Conservation (phyloP, 2,113 vertebrate genomes). For the Parus major region DNA sequence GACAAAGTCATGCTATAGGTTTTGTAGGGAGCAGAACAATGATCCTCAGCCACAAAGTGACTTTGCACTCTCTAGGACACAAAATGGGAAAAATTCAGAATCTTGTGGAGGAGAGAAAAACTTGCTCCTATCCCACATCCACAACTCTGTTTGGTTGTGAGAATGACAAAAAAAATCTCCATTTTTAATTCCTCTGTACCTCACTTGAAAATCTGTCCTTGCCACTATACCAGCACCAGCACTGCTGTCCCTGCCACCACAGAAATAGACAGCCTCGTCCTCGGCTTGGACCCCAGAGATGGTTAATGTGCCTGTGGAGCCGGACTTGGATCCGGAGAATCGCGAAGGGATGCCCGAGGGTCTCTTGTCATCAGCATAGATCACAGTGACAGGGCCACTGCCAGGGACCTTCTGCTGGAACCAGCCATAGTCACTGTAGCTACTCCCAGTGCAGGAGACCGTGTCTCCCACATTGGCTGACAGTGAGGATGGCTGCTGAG, state of each 20-base stretch:
- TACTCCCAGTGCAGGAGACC: neutral
- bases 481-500: too few relatives aligned
- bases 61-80: too few relatives aligned
- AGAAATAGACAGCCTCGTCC: neutral
- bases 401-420: neutral
- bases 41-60: neutral
- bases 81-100: neutral
- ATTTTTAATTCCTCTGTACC: neutral
- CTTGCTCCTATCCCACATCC: neutral
- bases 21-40: neutral
- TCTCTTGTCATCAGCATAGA: neutral
- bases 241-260: neutral
- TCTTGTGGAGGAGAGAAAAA: too few relatives aligned
- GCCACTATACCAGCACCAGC: neutral
- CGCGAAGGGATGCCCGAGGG: neutral
- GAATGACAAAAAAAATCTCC: neutral
- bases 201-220: neutral
- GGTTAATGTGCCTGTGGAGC: neutral
- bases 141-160: too few relatives aligned
- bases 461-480: neutral
- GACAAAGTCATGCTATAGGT: neutral
- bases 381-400: neutral
- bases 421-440: neutral
- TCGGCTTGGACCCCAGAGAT: neutral
- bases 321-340: fast-evolving